Evolutionary conservation across 2,888 invertebrate species (phyloP), one percentile per base, ranked within the genome.

Genomic region (Melieria crassipennis): DNA sequence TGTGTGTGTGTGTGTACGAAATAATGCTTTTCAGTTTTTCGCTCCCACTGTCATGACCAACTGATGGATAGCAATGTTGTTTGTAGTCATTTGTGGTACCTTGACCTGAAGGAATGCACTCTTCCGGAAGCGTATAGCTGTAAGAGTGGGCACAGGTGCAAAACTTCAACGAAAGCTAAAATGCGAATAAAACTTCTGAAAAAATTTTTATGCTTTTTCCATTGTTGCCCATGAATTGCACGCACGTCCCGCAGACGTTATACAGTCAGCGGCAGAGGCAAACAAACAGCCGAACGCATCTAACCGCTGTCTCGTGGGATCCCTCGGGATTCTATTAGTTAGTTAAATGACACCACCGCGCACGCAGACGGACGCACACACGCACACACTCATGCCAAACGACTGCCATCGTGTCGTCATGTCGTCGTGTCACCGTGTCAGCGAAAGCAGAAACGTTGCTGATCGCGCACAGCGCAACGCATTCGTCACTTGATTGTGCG

Each of bases 281-380:
- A 13, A 30, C 52, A 7, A 52, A 52, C 52, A 1, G 7, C 52
- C 52, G 9, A 9, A 52, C 10, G 13, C 11, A 30, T 16, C 1
- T 13, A n/a, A 0, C 30, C 30, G 30, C 30, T 30, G 30, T 30
- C 3, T 30, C 30, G 30, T 30, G 3, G 6, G 16, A 47, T 66
- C 65, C 57, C 45, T 5, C 16, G 57, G 42, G 65, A 57, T 7
- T 47, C 4, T 16, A 46, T 65, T 65, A 55, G 56, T 43, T 42
- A 7, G 1, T 30, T 45, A n/a, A 46, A 7, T 61, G 61, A 11
- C 45, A 45, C 3, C 45, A 46, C 5, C 5, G 9, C 10, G 1
- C 30, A 64, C 52, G 50, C 52, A 43, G 4, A 7, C 9, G 30
- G 6, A 4, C 42, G 6, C 50, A 5, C 1, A 7, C 42, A 30